Base-by-base conservation (phyloP, 2,113 vertebrate genomes). In the Chiloscyllium plagiosum region DNA sequence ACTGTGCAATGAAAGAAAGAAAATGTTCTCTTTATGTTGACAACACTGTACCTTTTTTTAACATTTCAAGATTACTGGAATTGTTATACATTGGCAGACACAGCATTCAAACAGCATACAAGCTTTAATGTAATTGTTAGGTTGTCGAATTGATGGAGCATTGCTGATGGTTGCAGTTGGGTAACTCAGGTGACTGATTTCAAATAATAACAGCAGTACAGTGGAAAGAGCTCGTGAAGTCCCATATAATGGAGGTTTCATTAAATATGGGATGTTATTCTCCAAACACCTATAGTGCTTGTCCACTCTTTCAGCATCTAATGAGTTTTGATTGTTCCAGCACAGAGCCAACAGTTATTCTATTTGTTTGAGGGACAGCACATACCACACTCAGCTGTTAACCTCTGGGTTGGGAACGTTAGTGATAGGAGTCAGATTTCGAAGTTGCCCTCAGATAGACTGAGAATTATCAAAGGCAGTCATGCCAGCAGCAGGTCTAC, bases 31-130 rank as follows among this genome's bases (percentile, higher is more conserved):
- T 92, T 7, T 61, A 92, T 20, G 56, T 66, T 33, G 65, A 66
- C 4, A 83, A 7, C 56, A 92, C 20, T n/a, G 29, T 66, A 42
- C 56, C 33, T 65, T 92, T 33, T 61, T 65, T 65, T n/a, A 66
- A 92, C 56, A 66, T 66, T 92, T 66, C 89, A 66, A n/a, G 61
- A 66, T 33, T 65, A n/a, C 37, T 92, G 29, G n/a, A 66, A 20
- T 92, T 66, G 89, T 37, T 66, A 90, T 65, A 92, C 89, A 37
- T 66, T 92, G 89, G 89, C 89, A 92, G n/a, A n/a, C 10, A 66
- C 65, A 61, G 20, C 56, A 92, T 92, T 92, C 56, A 92, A 37
- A 33, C 15, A 7, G 56, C 56, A 66, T 65, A 92, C 52, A 92
- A 65, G 89, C 33, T 92, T 92, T 65, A 92, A 66, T 92, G 6